Evolutionary conservation across 2,888 invertebrate genomes (phyloP), one percentile per base, ranked within the genome.

Genomic region (Aspidapion aeneum): DNA sequence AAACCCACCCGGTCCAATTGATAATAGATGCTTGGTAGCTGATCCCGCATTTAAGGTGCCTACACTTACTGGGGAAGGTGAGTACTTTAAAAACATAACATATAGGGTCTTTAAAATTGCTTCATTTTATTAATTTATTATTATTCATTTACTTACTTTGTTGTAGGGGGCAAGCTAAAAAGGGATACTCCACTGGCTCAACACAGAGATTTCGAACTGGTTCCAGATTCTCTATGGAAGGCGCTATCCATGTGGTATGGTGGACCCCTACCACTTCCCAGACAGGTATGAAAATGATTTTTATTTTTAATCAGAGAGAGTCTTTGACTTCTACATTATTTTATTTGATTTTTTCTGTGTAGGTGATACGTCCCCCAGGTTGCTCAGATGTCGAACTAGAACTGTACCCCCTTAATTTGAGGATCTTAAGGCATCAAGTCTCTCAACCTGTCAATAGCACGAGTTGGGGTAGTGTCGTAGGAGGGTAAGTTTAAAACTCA

Each of bases 141-240:
- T n/a, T n/a, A n/a, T n/a, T 52, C 7, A 12, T 18, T 18, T 17
- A 12, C 18, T 50, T 63, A 61, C 35, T 58, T 17, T 57, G 19
- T n/a, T n/a, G n/a, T 58, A 77, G 77, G 79, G 55, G 94, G 94
- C 0, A 87, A 90, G 73, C 82, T 96, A 66, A 90, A 90, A 68
- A 83, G 87, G 50, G 90, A 90, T 79, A 84, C 86, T 21, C 86
- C 90, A 50, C 81, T 94, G 63, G 85, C 87, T n/a, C 88, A 91
- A 75, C 89, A 88, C 69, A 83, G 90, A 63, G 94, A 96, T 83
- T 96, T 93, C 82, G 91, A 93, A 81, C 82, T 94, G 56, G 85
- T 95, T 58, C 94, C 94, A 1, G 93, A 93, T 74, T 88, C 91
- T 55, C 81, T 95, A 69, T 96, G 95, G 95, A 87, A 91, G 67